A percentile compares a stretch with the other conserved stretches of the same genome.
These are phyloP conservation scores for Flexamia atlantica DNA, from an alignment of 2,888 invertebrate species.

Conservation along the genomic window DNA sequence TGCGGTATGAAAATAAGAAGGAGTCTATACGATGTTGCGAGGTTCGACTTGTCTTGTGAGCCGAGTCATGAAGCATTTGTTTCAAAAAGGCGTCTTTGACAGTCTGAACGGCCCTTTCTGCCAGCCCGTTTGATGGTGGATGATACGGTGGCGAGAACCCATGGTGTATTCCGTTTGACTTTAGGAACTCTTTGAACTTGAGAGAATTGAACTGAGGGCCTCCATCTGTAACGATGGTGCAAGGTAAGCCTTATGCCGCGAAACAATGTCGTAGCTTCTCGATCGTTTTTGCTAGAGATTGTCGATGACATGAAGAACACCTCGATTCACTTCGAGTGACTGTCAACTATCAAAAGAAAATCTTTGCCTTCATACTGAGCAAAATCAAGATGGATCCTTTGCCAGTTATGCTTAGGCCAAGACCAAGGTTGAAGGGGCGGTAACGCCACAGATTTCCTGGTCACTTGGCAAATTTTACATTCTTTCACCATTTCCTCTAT, in stretches of 20 bases:
- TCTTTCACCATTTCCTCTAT: background rate
- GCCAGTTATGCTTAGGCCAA: constrained; percentile 31
- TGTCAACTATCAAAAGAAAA: constrained; percentile 58
- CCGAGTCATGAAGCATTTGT: too few species aligned
- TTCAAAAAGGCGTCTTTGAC: background rate
- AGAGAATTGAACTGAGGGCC: constrained; percentile 57
- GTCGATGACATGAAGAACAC: constrained; percentile 64
- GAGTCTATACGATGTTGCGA: too few species aligned
- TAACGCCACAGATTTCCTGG: constrained; percentile 56
- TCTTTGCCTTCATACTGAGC: constrained; percentile 31
- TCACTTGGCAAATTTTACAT: background rate
- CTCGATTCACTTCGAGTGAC: constrained; percentile 65
- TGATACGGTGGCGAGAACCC: constrained; percentile 25
- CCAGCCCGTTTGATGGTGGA: background rate
- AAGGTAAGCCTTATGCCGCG: constrained; percentile 13
- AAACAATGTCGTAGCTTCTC: constrained; percentile 17
- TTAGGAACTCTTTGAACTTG: constrained; percentile 45
- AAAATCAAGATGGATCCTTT: constrained; percentile 45
- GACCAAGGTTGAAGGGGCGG: constrained; percentile 66
- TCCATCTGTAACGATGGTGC: constrained; percentile 64
- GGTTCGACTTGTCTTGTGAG: too few species aligned
- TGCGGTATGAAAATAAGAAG: too few species aligned
- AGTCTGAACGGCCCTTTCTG: too few species aligned
- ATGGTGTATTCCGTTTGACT: constrained; percentile 63
- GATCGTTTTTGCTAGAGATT: constrained; percentile 64